Percentiles rank a stretch among this genome's conserved stretches.
phyloP scores from a whole-genome alignment of 2,797 vertebrate genomes.

The Okamejei kenojei region DNA sequence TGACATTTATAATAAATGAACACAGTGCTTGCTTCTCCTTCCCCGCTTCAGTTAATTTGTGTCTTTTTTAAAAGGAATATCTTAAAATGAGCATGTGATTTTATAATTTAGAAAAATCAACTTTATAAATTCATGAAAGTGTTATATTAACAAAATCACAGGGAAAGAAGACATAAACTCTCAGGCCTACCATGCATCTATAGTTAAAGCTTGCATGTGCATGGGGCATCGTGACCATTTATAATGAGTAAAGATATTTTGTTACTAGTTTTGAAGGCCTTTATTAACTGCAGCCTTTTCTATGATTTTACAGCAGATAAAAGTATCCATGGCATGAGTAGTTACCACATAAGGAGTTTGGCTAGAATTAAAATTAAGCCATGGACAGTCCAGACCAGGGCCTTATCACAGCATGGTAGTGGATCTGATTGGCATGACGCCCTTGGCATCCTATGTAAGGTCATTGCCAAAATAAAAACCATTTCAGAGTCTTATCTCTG shows the following conservation, averaged over 20 bases:
- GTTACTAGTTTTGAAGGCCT: background rate
- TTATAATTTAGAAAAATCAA: background rate
- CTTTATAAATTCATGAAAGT: background rate
- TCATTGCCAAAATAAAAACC: background rate
- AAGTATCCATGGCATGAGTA: background rate
- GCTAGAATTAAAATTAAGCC: background rate
- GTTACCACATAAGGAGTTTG: background rate
- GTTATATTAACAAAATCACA: background rate
- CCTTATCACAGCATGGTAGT: background rate
- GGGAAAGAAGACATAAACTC: background rate
- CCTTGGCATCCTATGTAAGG: background rate
- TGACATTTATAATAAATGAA: slow-evolving; percentile 33
- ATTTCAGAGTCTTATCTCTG: too few species aligned
- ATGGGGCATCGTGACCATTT: background rate
- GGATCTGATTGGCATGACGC: background rate
- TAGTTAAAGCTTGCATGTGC: background rate
- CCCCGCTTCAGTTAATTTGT: background rate
- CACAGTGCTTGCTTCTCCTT: background rate
- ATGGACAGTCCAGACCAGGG: too few species aligned
- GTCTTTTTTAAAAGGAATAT: background rate
- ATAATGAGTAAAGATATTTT: background rate
- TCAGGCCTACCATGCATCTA: background rate
- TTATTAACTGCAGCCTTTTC: background rate
- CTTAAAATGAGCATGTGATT: background rate
- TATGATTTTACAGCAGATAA: background rate